A percentile compares a stretch with the other conserved stretches of the same genome.
These are phyloP conservation scores for Columbina picui DNA, from an alignment of 2,113 vertebrate species.

Conservation along the genomic window DNA sequence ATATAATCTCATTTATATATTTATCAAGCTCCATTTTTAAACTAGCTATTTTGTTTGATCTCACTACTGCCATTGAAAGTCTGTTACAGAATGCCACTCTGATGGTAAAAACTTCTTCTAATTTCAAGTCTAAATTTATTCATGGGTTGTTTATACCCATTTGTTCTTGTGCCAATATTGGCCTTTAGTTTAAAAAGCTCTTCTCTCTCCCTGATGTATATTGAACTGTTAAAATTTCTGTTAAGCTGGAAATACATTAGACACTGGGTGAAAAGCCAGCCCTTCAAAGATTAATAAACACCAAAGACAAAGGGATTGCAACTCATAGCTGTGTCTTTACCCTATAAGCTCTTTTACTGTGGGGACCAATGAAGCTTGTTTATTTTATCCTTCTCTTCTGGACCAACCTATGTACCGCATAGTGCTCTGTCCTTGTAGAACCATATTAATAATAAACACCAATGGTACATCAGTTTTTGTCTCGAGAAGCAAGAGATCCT, in stretches of 20 bases:
- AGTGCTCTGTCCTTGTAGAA: background rate
- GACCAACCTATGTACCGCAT: background rate
- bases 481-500: background rate
- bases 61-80: background rate
- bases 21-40: conserved; percentile 11
- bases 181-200: conserved; percentile 29
- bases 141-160: conserved; percentile 42
- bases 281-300: conserved; percentile 48
- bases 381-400: conserved; percentile 1
- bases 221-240: conserved; percentile 56
- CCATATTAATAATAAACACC: background rate
- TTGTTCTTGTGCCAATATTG: conserved; percentile 55
- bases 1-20: conserved; percentile 31
- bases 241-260: conserved; percentile 54
- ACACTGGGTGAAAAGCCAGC: conserved; percentile 43
- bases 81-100: conserved; percentile 15
- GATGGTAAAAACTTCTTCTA: conserved; percentile 14
- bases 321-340: conserved; percentile 19
- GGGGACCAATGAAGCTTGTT: background rate
- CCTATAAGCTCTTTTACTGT: conserved; percentile 30
- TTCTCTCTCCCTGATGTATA: conserved; percentile 28
- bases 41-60: conserved; percentile 14
- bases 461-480: background rate
- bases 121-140: conserved; percentile 60
- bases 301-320: conserved; percentile 18